Conservation (phyloP, 2,888 invertebrate species). For the Frankliniella fusca region DNA sequence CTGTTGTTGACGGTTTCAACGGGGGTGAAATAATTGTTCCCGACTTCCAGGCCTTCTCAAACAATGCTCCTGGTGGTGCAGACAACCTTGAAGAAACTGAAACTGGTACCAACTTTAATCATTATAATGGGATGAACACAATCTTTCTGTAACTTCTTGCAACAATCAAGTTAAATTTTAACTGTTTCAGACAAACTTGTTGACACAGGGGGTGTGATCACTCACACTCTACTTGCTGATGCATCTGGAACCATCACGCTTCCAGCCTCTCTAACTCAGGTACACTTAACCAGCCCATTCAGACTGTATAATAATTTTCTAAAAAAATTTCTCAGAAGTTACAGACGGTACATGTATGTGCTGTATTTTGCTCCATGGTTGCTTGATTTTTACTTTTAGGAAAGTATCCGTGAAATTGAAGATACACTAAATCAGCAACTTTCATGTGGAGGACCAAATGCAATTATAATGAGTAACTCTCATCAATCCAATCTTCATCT, state of each 20-base stretch:
- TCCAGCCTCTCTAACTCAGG: slow-evolving; percentile 45
- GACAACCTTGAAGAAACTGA: neutral
- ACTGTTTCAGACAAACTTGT: slow-evolving; percentile 38
- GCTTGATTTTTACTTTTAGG: slow-evolving; percentile 41
- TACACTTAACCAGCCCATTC: slow-evolving; percentile 46
- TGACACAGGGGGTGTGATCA: slow-evolving; percentile 41
- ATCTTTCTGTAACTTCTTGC: neutral
- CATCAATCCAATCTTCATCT: neutral
- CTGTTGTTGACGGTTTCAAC: slow-evolving; percentile 40
- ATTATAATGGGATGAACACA: slow-evolving; percentile 30
- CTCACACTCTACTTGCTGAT: slow-evolving; percentile 47
- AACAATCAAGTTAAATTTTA: slow-evolving; percentile 28
- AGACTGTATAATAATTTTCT: neutral
- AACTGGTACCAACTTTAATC: slow-evolving; percentile 28
- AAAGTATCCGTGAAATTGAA: slow-evolving; percentile 48
- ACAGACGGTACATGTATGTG: too few relatives aligned
- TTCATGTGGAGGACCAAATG: slow-evolving; percentile 37
- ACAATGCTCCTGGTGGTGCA: neutral
- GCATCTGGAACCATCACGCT: slow-evolving; percentile 47
- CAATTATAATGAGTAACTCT: neutral
- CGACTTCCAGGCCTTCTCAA: slow-evolving; percentile 34
- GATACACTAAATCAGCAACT: slow-evolving; percentile 48
- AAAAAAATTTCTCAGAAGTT: too few relatives aligned
- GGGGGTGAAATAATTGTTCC: slow-evolving; percentile 41
- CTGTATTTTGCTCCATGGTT: too few relatives aligned